These are phyloP conservation scores for Cenopis cana DNA, from an alignment of 2,888 invertebrate genomes.

Conservation along the genomic window DNA sequence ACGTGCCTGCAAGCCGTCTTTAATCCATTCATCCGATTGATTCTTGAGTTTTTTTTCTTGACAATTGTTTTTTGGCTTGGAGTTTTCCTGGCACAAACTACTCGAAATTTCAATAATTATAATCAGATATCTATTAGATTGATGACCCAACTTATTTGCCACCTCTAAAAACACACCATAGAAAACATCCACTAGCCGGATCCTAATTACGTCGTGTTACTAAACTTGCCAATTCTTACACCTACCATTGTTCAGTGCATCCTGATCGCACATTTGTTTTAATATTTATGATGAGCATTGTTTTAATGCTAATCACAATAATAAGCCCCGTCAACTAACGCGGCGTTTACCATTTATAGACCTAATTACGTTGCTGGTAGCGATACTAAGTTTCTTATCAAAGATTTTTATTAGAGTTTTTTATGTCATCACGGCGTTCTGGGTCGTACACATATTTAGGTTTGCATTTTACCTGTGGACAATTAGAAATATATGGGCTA, in stretches of 20 bases:
- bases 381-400: neutral
- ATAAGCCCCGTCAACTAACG: constrained; percentile 8
- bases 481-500: too few relatives aligned
- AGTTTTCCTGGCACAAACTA: too few relatives aligned
- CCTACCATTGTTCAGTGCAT: constrained; percentile 31
- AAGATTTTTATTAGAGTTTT: neutral
- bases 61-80: too few relatives aligned
- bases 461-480: too few relatives aligned
- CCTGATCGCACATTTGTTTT: constrained; percentile 26
- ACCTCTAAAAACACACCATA: neutral
- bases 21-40: too few relatives aligned
- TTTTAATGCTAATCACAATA: constrained; percentile 37
- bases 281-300: too few relatives aligned
- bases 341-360: neutral
- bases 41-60: too few relatives aligned
- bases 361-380: neutral
- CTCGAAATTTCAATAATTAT: too few relatives aligned
- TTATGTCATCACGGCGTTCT: neutral
- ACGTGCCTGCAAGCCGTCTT: too few relatives aligned
- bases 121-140: too few relatives aligned
- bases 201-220: constrained; percentile 13
- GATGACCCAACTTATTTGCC: too few relatives aligned
- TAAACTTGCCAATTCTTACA: constrained; percentile 10
- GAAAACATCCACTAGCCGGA: constrained; percentile 1
- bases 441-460: too few relatives aligned